Base-by-base conservation (phyloP, 2,797 vertebrate genomes). In the Mergus octosetaceus region DNA sequence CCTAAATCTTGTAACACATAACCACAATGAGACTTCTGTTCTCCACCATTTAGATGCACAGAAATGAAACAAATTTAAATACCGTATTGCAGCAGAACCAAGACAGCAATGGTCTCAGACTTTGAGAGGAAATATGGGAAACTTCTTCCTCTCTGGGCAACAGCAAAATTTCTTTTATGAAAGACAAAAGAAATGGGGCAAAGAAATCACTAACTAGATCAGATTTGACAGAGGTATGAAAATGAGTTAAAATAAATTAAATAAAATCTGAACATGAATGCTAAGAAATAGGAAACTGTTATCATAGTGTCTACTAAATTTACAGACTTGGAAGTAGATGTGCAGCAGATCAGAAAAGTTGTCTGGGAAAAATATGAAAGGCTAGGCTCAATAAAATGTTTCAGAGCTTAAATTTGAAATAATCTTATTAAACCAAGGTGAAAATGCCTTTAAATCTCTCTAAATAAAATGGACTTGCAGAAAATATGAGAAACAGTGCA, bases 191-290 rank as follows among this genome's bases (percentile, higher is more conserved):
- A 91, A 84, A 84, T 61, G n/a, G 74, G 45, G 58, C n/a, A 81
- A 65, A 54, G 53, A 86, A 90, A 81, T 90, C 58, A 30, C 39
- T 81, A 72, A 53, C 70, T 65, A 68, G 69, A 94, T 93, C 41
- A 69, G 80, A 84, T 86, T 84, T 75, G 73, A 13, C 58, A 81
- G 88, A 77, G 45, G 62, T 54, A 68, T 78, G 54, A 75, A 95
- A 93, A 32, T 83, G 72, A 93, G 54, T 86, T 96, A 80, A 94
- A 89, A 83, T 71, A 83, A 94, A 92, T 88, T 25, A 73, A 91
- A 84, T 88, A 49, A 84, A 95, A 90, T 68, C 36, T 28, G 39
- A 80, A 65, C 54, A 19, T 9, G 61, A 86, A 58, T 72, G 13
- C 6, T 45, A 75, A 88, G 86, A 65, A 87, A 86, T 61, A 87